Conservation (phyloP, 2,888 invertebrate species). For the Caenorhabditis sp. region DNA sequence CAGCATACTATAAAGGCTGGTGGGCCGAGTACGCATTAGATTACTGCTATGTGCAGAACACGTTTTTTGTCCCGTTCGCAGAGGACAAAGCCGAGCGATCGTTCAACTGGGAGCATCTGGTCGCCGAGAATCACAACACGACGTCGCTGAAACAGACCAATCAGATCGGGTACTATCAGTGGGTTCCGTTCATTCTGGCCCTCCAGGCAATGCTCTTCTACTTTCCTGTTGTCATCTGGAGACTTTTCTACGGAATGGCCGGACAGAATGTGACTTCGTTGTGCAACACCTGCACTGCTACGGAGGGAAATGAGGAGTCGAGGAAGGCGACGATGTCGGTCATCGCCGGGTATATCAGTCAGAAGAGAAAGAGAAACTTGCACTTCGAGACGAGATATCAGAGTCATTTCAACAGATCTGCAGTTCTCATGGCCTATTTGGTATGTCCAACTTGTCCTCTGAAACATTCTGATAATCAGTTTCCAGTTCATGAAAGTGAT, state of each 20-base stretch:
- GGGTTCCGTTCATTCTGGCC: slow-evolving; percentile 82
- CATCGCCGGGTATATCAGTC: slow-evolving; percentile 73
- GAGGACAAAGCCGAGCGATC: slow-evolving; percentile 75
- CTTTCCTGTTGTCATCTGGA: slow-evolving; percentile 82
- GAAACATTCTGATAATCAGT: neutral
- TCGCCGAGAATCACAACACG: slow-evolving; percentile 74
- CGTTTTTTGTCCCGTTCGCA: slow-evolving; percentile 85
- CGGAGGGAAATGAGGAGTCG: slow-evolving; percentile 80
- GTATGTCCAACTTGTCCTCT: slow-evolving; percentile 57
- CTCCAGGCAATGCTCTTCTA: slow-evolving; percentile 82
- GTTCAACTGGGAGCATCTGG: slow-evolving; percentile 80
- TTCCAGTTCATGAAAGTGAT: slow-evolving; percentile 78
- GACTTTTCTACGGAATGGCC: slow-evolving; percentile 71
- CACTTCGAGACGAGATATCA: slow-evolving; percentile 48
- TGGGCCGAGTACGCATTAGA: slow-evolving; percentile 85
- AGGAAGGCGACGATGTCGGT: slow-evolving; percentile 77
- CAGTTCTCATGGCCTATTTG: slow-evolving; percentile 71
- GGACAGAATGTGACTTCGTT: slow-evolving; percentile 81
- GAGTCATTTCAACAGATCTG: slow-evolving; percentile 40
- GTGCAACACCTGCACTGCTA: slow-evolving; percentile 79
- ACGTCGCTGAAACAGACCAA: slow-evolving; percentile 83
- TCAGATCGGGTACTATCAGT: slow-evolving; percentile 83
- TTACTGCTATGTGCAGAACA: slow-evolving; percentile 85
- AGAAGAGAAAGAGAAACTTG: slow-evolving; percentile 62
- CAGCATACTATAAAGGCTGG: slow-evolving; percentile 85